These are phyloP conservation scores for Moxostoma hubbsi DNA, from an alignment of 2,797 vertebrate species.

Conservation along the genomic window DNA sequence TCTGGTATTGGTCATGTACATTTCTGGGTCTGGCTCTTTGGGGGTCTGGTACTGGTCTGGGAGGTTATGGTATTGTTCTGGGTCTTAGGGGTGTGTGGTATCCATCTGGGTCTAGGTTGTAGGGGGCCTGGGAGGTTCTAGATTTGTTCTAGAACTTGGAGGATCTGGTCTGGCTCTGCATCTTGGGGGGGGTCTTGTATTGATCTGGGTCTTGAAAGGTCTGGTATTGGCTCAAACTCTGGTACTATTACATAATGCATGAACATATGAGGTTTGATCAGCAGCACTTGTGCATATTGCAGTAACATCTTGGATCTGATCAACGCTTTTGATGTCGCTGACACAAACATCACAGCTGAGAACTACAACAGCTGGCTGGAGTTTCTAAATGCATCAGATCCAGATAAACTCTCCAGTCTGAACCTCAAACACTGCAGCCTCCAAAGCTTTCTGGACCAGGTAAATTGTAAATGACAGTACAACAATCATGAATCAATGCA, in stretches of 20 bases:
- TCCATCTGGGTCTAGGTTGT: too few species aligned
- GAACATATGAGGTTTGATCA: not conserved
- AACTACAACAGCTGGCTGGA: constrained; percentile 74
- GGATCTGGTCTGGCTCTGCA: too few species aligned
- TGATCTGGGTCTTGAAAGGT: too few species aligned
- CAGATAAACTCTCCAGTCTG: constrained; percentile 69
- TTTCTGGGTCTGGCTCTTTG: too few species aligned
- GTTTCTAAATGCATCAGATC: constrained; percentile 68
- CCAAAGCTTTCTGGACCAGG: constrained; percentile 86
- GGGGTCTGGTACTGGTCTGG: too few species aligned
- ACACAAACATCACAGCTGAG: constrained; percentile 79
- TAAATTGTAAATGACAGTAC: constrained; percentile 55
- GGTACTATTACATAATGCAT: not conserved
- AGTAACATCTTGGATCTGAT: constrained; percentile 86
- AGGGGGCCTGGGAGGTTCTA: too few species aligned
- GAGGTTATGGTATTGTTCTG: too few species aligned
- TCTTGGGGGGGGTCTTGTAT: too few species aligned
- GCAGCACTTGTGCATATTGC: constrained; percentile 22
- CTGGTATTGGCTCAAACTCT: too few species aligned
- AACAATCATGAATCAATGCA: not conserved
- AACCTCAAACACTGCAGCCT: constrained; percentile 77
- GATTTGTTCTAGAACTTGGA: too few species aligned
- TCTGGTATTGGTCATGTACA: too few species aligned
- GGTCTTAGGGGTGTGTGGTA: too few species aligned
- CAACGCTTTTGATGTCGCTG: constrained; percentile 81